These are phyloP conservation scores for Enteromius radiatus DNA, from an alignment of 2,797 vertebrate genomes.

Conservation along the genomic window DNA sequence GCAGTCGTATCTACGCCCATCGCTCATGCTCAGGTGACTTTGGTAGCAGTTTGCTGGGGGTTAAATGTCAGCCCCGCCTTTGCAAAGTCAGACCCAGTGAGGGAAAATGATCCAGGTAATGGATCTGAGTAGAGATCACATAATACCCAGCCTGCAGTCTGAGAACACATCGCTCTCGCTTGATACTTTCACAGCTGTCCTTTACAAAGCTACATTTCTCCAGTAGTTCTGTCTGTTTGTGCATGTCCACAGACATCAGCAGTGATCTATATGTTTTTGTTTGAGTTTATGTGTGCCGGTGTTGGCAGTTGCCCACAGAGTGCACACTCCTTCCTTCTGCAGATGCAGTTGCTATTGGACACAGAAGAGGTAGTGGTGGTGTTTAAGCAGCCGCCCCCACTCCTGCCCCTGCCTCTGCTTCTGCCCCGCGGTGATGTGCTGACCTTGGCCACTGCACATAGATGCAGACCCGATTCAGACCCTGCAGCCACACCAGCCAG, in stretches of 20 bases:
- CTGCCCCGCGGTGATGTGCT: conserved; percentile 69
- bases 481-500: conserved; percentile 74
- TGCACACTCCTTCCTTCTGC: conserved; percentile 72
- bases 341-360: conserved; percentile 83
- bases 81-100: conserved; percentile 49
- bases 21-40: conserved; percentile 55
- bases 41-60: conserved; percentile 61
- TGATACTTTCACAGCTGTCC: conserved; percentile 71
- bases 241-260: conserved; percentile 29
- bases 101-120: conserved; percentile 69
- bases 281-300: conserved; percentile 63
- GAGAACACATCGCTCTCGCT: conserved; percentile 69
- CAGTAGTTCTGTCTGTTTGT: conserved; percentile 28
- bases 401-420: conserved; percentile 57
- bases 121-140: conserved; percentile 69
- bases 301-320: conserved; percentile 49
- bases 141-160: conserved; percentile 62
- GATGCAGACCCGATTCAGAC: conserved; percentile 70
- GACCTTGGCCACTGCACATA: conserved; percentile 81
- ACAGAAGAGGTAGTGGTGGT: conserved; percentile 74
- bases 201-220: conserved; percentile 56
- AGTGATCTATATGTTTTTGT: conserved; percentile 45
- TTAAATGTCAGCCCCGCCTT: conserved; percentile 64
- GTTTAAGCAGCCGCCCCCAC: conserved; percentile 64
- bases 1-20: conserved; percentile 44